Evolutionary conservation across 2,888 invertebrate species (phyloP).

Genomic region (Eupithecia exiguata): DNA sequence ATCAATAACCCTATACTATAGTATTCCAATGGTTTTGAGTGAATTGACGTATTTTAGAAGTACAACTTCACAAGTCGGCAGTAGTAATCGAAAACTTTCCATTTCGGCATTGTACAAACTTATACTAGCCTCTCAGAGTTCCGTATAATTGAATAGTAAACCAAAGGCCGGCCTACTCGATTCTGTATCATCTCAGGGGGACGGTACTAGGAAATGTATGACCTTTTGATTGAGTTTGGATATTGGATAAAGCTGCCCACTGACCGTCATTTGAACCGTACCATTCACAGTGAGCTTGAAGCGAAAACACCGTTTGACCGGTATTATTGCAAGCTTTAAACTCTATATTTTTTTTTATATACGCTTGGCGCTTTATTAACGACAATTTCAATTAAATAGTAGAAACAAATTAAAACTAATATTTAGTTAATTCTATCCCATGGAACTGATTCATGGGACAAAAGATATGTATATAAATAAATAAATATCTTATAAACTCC

Average conservation of each 20-base stretch:
- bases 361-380: too few species aligned
- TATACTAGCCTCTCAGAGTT: background rate
- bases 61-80: background rate
- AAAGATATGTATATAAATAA: too few species aligned
- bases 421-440: too few species aligned
- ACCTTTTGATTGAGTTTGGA: conserved; percentile 2
- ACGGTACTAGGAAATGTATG: background rate
- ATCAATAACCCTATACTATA: too few species aligned
- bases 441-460: too few species aligned
- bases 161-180: background rate
- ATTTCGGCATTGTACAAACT: background rate
- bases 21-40: background rate
- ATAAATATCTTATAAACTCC: too few species aligned
- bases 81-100: background rate
- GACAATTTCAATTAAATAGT: too few species aligned
- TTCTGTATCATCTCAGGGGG: background rate
- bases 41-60: background rate
- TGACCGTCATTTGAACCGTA: background rate
- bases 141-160: background rate
- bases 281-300: background rate
- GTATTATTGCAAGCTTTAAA: too few species aligned
- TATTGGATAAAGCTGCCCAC: background rate
- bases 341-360: too few species aligned
- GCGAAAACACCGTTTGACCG: background rate
- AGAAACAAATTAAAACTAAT: too few species aligned